These are phyloP conservation scores for Pseudochirops corinnae DNA, from an alignment of 2,797 vertebrate genomes.

Conservation along the genomic window DNA sequence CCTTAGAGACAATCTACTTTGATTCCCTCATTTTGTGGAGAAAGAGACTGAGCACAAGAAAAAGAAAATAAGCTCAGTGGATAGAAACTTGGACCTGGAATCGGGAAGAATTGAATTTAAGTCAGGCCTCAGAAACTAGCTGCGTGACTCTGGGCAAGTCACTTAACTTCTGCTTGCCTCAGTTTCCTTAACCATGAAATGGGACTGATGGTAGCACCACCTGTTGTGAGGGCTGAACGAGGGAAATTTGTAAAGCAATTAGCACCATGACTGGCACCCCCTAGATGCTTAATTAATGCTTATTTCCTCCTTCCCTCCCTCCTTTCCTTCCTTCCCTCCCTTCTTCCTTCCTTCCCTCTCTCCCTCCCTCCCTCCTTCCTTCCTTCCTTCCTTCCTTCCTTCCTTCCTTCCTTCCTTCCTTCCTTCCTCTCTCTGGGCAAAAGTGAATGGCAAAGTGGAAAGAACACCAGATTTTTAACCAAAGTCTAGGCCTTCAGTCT, in stretches of 20 bases:
- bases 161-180: constrained; percentile 1
- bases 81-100: too few relatives aligned
- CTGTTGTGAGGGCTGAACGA: neutral
- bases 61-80: too few relatives aligned
- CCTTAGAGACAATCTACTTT: too few relatives aligned
- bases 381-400: neutral
- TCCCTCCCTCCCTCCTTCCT: neutral
- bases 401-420: neutral
- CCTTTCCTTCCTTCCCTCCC: neutral
- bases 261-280: neutral
- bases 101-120: too few relatives aligned
- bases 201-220: neutral
- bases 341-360: neutral
- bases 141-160: constrained; percentile 13
- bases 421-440: neutral
- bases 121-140: neutral
- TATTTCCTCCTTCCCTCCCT: neutral
- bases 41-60: too few relatives aligned
- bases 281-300: neutral
- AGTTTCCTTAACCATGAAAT: constrained; percentile 5
- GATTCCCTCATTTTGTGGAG: too few relatives aligned
- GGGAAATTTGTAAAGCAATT: too few relatives aligned
- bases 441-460: neutral
- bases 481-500: too few relatives aligned
- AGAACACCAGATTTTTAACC: too few relatives aligned